Evolutionary conservation across 2,797 vertebrate species (phyloP).

Genomic region (Leptatherina wallacei): DNA sequence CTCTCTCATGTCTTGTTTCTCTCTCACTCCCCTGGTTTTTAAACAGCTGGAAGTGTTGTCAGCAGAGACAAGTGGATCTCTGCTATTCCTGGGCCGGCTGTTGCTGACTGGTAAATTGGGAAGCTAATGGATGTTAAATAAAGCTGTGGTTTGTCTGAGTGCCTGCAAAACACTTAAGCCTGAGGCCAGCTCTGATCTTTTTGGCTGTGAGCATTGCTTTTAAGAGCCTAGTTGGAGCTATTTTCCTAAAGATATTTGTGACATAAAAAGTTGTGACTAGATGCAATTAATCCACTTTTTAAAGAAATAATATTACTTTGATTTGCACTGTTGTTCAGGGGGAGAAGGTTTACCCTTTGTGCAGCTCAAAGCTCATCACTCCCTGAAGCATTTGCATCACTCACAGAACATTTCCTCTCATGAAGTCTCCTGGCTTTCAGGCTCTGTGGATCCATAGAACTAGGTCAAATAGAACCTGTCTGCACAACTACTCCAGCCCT

Average conservation of each 20-base stretch:
- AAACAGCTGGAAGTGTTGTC: conserved; percentile 39
- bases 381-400: conserved; percentile 3
- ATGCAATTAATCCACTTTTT: neutral
- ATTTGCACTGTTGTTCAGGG: neutral
- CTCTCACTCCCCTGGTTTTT: conserved; percentile 23
- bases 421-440: conserved; percentile 12
- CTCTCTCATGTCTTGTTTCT: conserved; percentile 1
- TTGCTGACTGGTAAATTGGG: conserved; percentile 39
- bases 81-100: conserved; percentile 48
- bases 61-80: conserved; percentile 39
- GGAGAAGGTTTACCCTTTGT: neutral
- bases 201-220: conserved; percentile 15
- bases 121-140: conserved; percentile 63
- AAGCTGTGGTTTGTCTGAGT: conserved; percentile 52
- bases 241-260: neutral
- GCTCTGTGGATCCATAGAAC: conserved; percentile 22
- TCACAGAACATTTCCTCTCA: conserved; percentile 22
- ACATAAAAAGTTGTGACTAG: neutral
- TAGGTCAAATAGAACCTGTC: conserved; percentile 38
- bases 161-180: conserved; percentile 10
- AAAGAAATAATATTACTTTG: neutral
- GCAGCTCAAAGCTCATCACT: conserved; percentile 13
- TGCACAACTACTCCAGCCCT: conserved; percentile 56
- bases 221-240: conserved; percentile 13
- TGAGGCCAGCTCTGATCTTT: conserved; percentile 29